Base-by-base conservation (phyloP, 2,113 vertebrate species). In the Ammodytes marinus region DNA sequence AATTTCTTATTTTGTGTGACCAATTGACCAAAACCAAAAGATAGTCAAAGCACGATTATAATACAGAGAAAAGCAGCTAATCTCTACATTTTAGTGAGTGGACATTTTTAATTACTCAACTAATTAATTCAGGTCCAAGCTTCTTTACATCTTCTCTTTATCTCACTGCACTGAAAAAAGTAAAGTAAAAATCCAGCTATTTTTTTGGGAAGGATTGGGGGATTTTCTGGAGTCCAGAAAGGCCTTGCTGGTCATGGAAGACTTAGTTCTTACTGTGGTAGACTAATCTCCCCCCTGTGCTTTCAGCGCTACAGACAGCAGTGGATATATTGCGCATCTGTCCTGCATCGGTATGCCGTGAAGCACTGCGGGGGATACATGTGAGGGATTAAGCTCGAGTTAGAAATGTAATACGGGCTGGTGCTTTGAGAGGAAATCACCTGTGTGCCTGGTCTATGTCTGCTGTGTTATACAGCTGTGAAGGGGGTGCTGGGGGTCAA, bases 361-460 rank as follows among this genome's bases (percentile, higher is more conserved):
- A 67, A 61, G 83, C 65, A 50, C 81, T 63, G 77, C 71, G 17
- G 80, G 89, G 83, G 86, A 78, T 84, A 49, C 82, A 66, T 80
- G 83, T 55, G 39, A 54, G 80, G 84, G 90, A 90, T 92, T 90
- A 90, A 27, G 77, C 84, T 83, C 0, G 73, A 84, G 86, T 90
- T 90, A 74, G 88, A 87, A 84, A 85, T 91, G 86, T 85, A 92
- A 92, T 87, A 85, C 57, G 45, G 69, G 66, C 83, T 75, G 74
- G 49, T 81, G 78, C 58, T 17, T 64, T n/a, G 3, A 64, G 73
- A 88, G 79, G 90, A 92, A 92, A 92, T 89, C 88, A 90, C 79
- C 89, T 86, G 77, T 79, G 86, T 77, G 86, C 70, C 85, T 82
- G 85, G 69, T 86, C 76, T 85, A 83, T 87, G 84, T 92, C 86